These are phyloP conservation scores for Oreonectes daqikongensis DNA, from an alignment of 2,797 vertebrate species.

Conservation along the genomic window DNA sequence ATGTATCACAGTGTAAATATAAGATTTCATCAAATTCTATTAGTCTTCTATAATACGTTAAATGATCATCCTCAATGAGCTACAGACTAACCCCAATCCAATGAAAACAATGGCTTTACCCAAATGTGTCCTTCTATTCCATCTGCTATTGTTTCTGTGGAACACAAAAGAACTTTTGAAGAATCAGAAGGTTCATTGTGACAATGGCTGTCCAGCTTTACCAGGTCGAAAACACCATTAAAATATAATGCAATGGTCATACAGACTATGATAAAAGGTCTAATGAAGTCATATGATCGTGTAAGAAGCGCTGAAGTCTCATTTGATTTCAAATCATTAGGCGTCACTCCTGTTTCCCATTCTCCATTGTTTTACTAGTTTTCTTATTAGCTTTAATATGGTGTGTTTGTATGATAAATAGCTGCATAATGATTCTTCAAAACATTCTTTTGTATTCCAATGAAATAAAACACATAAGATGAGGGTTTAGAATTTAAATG, in stretches of 20 bases:
- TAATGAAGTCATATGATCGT: no score
- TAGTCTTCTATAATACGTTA: not conserved
- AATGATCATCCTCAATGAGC: slow-evolving; percentile 1
- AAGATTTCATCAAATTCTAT: slow-evolving; percentile 15
- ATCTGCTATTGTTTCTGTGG: not conserved
- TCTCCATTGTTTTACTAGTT: no score
- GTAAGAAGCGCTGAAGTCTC: no score
- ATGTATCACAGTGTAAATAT: slow-evolving; percentile 52
- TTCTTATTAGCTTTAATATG: no score
- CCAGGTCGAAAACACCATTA: no score
- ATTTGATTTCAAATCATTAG: no score
- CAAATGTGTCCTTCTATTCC: not conserved
- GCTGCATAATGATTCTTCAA: not conserved
- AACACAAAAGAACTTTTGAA: not conserved
- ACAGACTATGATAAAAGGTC: not conserved
- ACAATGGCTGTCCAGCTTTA: not conserved
- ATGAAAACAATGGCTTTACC: not conserved
- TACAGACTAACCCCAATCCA: not conserved
- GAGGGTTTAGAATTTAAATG: not conserved
- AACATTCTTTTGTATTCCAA: not conserved
- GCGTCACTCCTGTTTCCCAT: no score
- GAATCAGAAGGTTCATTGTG: not conserved
- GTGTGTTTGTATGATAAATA: no score
- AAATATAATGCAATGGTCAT: no score
- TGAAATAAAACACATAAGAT: not conserved